These are phyloP conservation scores for Olivierus martensii DNA, from an alignment of 1,140 invertebrate species.

Conservation along the genomic window DNA sequence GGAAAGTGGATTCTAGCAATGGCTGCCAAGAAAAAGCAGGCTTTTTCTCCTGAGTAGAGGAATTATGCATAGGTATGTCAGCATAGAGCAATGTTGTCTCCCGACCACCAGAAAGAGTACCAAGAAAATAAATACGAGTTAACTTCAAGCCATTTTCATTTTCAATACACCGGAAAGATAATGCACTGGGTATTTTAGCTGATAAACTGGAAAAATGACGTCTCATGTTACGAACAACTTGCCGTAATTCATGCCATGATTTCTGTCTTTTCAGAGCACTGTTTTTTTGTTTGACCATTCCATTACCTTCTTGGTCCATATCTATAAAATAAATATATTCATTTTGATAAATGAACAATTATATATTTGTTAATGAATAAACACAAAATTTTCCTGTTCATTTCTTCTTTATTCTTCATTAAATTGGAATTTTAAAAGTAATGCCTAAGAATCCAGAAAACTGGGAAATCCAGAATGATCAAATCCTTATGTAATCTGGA, in stretches of 20 bases:
- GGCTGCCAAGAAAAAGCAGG: conserved; percentile 41
- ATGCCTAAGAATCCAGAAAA: too few species aligned
- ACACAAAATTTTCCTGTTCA: too few species aligned
- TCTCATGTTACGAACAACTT: conserved; percentile 63
- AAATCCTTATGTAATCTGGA: too few species aligned
- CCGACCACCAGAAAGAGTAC: conserved; percentile 64
- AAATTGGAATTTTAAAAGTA: too few species aligned
- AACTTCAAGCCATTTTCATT: conserved; percentile 8
- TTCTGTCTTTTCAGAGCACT: conserved; percentile 15
- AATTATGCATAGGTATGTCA: conserved; percentile 47
- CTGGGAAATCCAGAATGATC: too few species aligned
- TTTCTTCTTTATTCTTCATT: too few species aligned
- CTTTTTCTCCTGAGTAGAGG: conserved; percentile 9
- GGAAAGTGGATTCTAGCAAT: conserved; percentile 55
- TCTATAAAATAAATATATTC: too few species aligned
- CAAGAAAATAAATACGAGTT: conserved; percentile 75
- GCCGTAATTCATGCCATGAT: conserved; percentile 60
- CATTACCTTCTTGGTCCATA: too few species aligned
- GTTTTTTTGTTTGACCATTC: too few species aligned
- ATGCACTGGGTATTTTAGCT: conserved; percentile 30
- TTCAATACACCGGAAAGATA: conserved; percentile 15
- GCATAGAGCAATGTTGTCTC: conserved; percentile 76
- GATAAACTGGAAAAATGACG: conserved; percentile 58
- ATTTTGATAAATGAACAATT: too few species aligned
- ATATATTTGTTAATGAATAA: too few species aligned